Base-by-base conservation (phyloP, 2,888 invertebrate species). In the Andrena flavipes region DNA sequence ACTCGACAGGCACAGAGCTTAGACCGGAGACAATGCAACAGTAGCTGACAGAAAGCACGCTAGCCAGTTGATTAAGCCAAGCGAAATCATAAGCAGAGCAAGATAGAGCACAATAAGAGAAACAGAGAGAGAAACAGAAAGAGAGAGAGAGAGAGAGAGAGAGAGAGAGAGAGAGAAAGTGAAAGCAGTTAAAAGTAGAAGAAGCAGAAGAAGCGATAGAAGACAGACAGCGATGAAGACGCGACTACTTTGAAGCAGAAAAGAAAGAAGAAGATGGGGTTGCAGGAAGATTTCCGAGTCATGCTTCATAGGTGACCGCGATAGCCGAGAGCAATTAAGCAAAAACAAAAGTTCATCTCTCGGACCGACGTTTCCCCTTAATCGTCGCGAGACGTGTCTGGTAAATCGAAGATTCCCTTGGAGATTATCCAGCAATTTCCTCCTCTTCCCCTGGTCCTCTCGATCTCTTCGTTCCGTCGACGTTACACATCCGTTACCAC, bases 271-370 rank as follows among this genome's bases (percentile, higher is more conserved):
- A 69, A 56, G 29, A 74, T 16, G 13, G 69, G 71, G 51, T 72
- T 78, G 87, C 86, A 76, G 80, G 80, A 71, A 68, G 65, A 76
- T 72, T 29, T 72, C 56, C 84, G 80, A 76, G 86, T 84, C 86
- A 86, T 86, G 87, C 87, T 86, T 74, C 76, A 60, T 51, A 42
- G 86, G 77, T 70, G 48, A 73, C 54, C 70, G 80, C 80, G 84
- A 60, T 64, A 65, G 72, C 76, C 59, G 84, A 73, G 79, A 76
- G 77, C 83, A 63, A 76, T 86, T 73, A 76, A 85, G 79, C 83
- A 64, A 59, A 79, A 78, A 78, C n/a, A 49, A 64, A 80, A 29
- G 35, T 68, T 56, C 65, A 35, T 77, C 62, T 51, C 62, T 48
- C 76, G 42, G 69, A 81, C 81, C 85, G 64, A 80, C 69, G 76